A percentile compares a stretch with the other conserved stretches of the same genome.
These are phyloP conservation scores for Drosophila flavopinicola DNA, from an alignment of 2,888 invertebrate species.

Conservation along the genomic window DNA sequence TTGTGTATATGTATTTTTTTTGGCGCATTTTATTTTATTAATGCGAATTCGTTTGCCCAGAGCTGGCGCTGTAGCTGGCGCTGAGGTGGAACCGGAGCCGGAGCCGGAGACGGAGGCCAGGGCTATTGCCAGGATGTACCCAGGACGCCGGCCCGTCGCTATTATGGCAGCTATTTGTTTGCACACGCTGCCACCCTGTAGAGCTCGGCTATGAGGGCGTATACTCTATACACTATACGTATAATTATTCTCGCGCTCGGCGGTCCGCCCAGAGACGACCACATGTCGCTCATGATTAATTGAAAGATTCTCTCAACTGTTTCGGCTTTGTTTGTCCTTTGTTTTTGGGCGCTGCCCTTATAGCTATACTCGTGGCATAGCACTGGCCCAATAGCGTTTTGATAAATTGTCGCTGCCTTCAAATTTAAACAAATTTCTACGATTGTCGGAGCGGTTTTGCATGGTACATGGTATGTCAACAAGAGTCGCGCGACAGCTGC, in stretches of 20 bases:
- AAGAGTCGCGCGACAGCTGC: slow-evolving; percentile 33
- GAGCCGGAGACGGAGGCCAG: neutral
- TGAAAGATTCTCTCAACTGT: slow-evolving; percentile 72
- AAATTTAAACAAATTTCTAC: slow-evolving; percentile 55
- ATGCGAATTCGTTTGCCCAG: slow-evolving; percentile 60
- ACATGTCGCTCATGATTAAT: slow-evolving; percentile 78
- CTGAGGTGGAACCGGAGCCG: too few relatives aligned
- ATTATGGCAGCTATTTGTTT: slow-evolving; percentile 76
- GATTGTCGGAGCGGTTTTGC: slow-evolving; percentile 51
- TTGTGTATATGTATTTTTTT: slow-evolving; percentile 7
- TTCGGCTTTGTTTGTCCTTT: slow-evolving; percentile 41
- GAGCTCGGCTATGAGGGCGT: slow-evolving; percentile 53
- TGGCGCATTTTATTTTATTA: slow-evolving; percentile 65
- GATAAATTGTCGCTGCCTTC: slow-evolving; percentile 63
- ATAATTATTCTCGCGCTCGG: slow-evolving; percentile 76
- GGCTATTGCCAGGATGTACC: slow-evolving; percentile 30
- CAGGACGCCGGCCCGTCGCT: slow-evolving; percentile 49
- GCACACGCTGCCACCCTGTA: slow-evolving; percentile 24
- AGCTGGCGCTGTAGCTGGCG: neutral
- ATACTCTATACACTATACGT: slow-evolving; percentile 64
- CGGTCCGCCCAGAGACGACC: slow-evolving; percentile 63
- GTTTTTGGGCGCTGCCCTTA: slow-evolving; percentile 31
- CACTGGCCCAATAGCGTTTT: slow-evolving; percentile 48
- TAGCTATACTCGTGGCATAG: slow-evolving; percentile 1
- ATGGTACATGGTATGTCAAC: slow-evolving; percentile 51